Base-by-base conservation (phyloP, 2,113 vertebrate species). In the Brachyhypopomus occidentalis region DNA sequence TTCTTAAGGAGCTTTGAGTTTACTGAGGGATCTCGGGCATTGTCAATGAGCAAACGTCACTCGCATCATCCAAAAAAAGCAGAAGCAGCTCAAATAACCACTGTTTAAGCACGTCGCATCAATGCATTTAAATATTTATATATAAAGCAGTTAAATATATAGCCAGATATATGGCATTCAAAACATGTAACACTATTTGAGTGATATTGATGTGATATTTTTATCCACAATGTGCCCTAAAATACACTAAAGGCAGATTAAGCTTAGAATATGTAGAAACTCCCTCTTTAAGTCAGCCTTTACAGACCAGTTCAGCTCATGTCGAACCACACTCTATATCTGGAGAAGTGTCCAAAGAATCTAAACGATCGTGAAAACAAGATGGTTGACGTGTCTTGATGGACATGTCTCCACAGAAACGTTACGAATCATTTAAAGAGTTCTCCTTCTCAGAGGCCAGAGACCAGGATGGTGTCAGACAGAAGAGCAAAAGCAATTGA, bases 401-500 rank as follows among this genome's bases (percentile, higher is more conserved):
- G 17, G 23, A 81, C 59, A 73, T 19, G 48, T 74, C 27, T 6
- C 22, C 27, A 11, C 55, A 30, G 25, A 41, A 67, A 14, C 52
- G 14, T 56, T 23, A 48, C 16, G 27, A 74, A 30, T 59, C 71
- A 66, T 66, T 77, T 38, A 62, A 27, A 58, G 66, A 82, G 38
- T 45, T 23, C 45, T 22, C 14, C 64, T 80, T 11, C 27, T 23
- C 62, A 3, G 48, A 71, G 56, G 30, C n/a, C 79, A 66, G n/a
- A 9, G 45, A 22, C 5, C 41, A 84, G 75, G 75, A 81, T 60
- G 60, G 66, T 41, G 58, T 73, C 76, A 23, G 77, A 72, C 63
- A 30, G 45, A 80, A 79, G 80, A 84, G 64, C 36, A 72, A 86
- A 75, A 79, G 74, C 79, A 72, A 72, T 34, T 75, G 81, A 80